phyloP scores from a whole-genome alignment of 2,113 vertebrate species.

The Cyprinodon variegatus region DNA sequence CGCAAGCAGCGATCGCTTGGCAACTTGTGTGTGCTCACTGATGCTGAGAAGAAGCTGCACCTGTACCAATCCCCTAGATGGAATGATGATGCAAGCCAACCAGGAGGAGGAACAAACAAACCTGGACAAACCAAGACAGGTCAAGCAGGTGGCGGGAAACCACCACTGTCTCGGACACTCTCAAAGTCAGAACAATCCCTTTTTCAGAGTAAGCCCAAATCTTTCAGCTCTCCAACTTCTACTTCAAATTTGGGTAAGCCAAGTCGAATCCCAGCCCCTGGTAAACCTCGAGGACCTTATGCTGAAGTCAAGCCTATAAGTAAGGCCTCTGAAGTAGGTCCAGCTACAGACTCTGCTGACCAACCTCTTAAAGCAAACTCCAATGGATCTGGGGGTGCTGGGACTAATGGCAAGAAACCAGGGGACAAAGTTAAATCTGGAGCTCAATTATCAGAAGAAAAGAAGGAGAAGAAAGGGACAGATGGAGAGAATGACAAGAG shows the following conservation, averaged over 20 bases:
- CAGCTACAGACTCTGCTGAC: constrained; percentile 83
- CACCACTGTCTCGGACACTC: constrained; percentile 85
- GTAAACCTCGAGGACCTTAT: constrained; percentile 86
- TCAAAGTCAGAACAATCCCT: constrained; percentile 95
- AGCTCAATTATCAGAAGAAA: constrained; percentile 54
- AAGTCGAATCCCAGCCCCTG: constrained; percentile 86
- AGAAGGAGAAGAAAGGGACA: constrained; percentile 58
- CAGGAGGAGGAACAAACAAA: constrained; percentile 61
- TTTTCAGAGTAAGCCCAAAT: constrained; percentile 86
- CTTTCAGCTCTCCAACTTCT: constrained; percentile 74
- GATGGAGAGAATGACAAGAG: constrained; percentile 83
- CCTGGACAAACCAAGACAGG: constrained; percentile 57
- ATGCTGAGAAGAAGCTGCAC: constrained; percentile 93
- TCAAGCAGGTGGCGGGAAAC: constrained; percentile 64
- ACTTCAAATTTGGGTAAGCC: constrained; percentile 82
- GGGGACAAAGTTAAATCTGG: constrained; percentile 71
- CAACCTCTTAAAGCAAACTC: constrained; percentile 79
- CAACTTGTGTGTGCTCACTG: constrained; percentile 91
- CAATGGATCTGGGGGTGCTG: constrained; percentile 65
- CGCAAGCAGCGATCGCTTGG: constrained; percentile 92
- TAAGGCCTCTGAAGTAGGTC: constrained; percentile 84
- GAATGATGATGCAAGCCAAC: constrained; percentile 86
- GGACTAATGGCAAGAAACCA: constrained; percentile 54
- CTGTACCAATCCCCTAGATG: constrained; percentile 88
- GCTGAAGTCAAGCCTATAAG: constrained; percentile 96